Evolutionary conservation across 2,797 vertebrate genomes (phyloP), one percentile per base, ranked within the genome.

Genomic region (Platalea minor): DNA sequence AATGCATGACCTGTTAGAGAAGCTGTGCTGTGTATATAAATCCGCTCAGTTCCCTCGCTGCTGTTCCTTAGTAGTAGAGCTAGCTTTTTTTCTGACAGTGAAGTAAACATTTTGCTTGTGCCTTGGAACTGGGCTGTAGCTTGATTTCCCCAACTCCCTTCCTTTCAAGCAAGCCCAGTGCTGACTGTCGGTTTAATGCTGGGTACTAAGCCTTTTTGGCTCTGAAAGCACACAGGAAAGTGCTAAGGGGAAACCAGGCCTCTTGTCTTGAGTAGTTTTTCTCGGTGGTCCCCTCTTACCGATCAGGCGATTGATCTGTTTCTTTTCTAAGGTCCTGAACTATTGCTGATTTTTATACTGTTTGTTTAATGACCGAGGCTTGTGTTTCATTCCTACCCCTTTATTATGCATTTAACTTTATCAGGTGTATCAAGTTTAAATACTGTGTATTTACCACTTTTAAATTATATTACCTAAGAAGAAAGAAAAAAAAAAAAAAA

Each of bases 381-480:
- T 98, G 96, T 97, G 96, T 97, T 96, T 84, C 76, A 86, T 85
- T 96, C 95, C 85, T 81, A 92, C 53, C 94, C 95, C 96, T 97
- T 97, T 97, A 98, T 97, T 98, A 98, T 98, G 97, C 98, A 98
- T 98, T 98, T 97, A 97, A 97, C 97, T 98, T 97, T 97, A 97
- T 97, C 97, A 98, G 98, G 97, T 98, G 97, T 98, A 98, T 96
- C 97, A 96, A 97, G 97, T 98, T 97, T 98, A 97, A 98, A 98
- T 98, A 98, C 98, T 98, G 97, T 98, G 98, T 98, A 98, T 98
- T 98, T 98, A 98, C 96, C 98, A 98, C 96, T 98, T 97, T 93
- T 97, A 96, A 96, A 96, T 97, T 97, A 97, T 96, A 96, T 97
- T 97, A 96, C 90, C 81, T 91, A 96, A 85, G 57, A 84, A 90